A percentile compares a stretch with the other conserved stretches of the same genome.
These are phyloP conservation scores for Meteorus cinctellus DNA, from an alignment of 2,888 invertebrate species.

Conservation along the genomic window DNA sequence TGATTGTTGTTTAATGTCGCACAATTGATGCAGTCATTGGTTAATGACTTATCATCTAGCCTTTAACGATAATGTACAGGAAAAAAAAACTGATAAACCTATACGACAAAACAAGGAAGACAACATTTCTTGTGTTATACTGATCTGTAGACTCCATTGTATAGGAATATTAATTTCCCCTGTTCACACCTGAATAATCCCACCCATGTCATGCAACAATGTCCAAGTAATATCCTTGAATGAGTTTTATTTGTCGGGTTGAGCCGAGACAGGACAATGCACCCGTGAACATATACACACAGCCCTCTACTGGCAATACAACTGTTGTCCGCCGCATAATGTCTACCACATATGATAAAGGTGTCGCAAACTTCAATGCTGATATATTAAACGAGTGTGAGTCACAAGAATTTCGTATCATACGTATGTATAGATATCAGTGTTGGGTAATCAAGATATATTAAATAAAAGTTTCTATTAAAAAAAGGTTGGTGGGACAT, in stretches of 20 bases:
- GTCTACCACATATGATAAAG: conserved; percentile 53
- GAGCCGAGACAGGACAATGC: conserved; percentile 56
- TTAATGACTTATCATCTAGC: background rate
- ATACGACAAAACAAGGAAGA: background rate
- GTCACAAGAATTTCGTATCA: background rate
- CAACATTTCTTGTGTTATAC: background rate
- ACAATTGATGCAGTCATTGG: conserved; percentile 16
- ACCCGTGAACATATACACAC: conserved; percentile 40
- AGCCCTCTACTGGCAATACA: conserved; percentile 43
- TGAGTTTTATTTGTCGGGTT: conserved; percentile 26
- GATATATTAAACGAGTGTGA: conserved; percentile 16
- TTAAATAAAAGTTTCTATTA: too few species aligned
- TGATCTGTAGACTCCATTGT: background rate
- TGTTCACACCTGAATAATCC: conserved; percentile 21
- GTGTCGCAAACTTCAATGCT: conserved; percentile 47
- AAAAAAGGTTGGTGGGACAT: too few species aligned
- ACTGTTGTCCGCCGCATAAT: conserved; percentile 50
- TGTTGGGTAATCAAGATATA: background rate
- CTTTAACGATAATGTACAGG: background rate
- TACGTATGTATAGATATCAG: background rate
- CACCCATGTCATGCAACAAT: conserved; percentile 17
- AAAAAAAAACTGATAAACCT: background rate
- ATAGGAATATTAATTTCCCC: background rate
- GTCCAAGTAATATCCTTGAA: conserved; percentile 31
- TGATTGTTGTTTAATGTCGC: background rate